Conservation (phyloP, 1,140 invertebrate genomes). For the Diabrotica virgifera region DNA sequence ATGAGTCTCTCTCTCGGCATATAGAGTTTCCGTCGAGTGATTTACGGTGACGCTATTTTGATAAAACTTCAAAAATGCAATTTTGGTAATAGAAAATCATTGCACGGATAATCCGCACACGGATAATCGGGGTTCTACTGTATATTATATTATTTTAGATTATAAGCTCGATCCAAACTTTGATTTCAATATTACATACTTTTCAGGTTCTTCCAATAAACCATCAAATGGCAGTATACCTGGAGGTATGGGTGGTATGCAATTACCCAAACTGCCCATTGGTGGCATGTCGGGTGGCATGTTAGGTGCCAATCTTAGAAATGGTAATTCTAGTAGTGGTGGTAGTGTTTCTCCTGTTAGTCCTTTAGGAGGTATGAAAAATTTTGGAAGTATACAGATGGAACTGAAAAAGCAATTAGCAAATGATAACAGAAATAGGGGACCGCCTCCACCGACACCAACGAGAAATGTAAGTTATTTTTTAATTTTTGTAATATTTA, state of each 20-base stretch:
- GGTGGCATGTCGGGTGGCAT: constrained; percentile 4
- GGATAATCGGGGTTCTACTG: too few relatives aligned
- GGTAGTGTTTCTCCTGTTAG: background rate
- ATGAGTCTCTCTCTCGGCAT: too few relatives aligned
- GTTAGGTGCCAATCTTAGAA: constrained; percentile 16
- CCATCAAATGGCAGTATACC: background rate
- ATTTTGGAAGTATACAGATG: constrained; percentile 41
- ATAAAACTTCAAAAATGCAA: too few relatives aligned
- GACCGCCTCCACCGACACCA: constrained; percentile 42
- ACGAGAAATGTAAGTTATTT: constrained; percentile 30
- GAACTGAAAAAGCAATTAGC: constrained; percentile 44
- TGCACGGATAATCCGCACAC: too few relatives aligned
- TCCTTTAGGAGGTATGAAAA: constrained; percentile 22
- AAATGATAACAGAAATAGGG: constrained; percentile 40
- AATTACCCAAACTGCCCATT: background rate
- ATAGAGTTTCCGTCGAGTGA: too few relatives aligned
- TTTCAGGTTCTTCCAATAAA: background rate
- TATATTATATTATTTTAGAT: too few relatives aligned
- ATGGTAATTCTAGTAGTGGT: constrained; percentile 19
- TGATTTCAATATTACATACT: background rate
- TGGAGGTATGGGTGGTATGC: background rate
- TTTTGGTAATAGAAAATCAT: too few relatives aligned
- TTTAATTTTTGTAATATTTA: too few relatives aligned
- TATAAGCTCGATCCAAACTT: too few relatives aligned
- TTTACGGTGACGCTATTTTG: too few relatives aligned